A percentile compares a stretch with the other conserved stretches of the same genome.
phyloP scores from a whole-genome alignment of 1,140 invertebrate genomes.

The Cephus cinctus region DNA sequence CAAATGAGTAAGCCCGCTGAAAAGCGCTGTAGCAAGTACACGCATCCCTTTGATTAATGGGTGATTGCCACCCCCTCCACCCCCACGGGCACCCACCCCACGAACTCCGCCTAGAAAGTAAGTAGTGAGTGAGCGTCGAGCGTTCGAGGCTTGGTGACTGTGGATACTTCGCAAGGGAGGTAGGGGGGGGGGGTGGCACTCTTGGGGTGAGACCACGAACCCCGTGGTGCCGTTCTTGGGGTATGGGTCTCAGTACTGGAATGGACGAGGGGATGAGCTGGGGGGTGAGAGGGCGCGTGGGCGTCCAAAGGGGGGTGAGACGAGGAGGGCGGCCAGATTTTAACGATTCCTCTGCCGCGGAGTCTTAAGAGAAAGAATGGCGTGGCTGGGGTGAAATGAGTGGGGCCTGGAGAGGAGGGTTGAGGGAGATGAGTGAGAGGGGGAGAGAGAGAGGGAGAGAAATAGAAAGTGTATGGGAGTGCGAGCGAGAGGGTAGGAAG shows the following conservation, averaged over 20 bases:
- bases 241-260: constrained; percentile 10
- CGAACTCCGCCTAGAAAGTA: constrained; percentile 40
- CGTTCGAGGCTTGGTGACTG: constrained; percentile 52
- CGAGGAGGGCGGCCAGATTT: constrained; percentile 54
- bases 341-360: constrained; percentile 57
- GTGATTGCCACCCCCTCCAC: constrained; percentile 20
- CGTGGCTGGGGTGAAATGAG: constrained; percentile 41
- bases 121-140: constrained; percentile 48
- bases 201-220: too few relatives aligned
- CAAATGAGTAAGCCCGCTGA: too few relatives aligned
- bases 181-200: too few relatives aligned
- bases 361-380: constrained; percentile 59
- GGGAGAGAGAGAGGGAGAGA: constrained; percentile 19
- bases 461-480: constrained; percentile 19
- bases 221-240: too few relatives aligned
- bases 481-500: constrained; percentile 40
- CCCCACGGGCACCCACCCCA: constrained; percentile 21
- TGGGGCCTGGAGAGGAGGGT: constrained; percentile 17
- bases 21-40: constrained; percentile 14
- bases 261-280: constrained; percentile 7
- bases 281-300: constrained; percentile 29
- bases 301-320: constrained; percentile 8
- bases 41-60: constrained; percentile 32
- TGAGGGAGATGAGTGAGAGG: not conserved
- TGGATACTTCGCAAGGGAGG: constrained; percentile 17